Evolutionary conservation across 2,113 vertebrate genomes (phyloP).

Genomic region (Peromyscus californicus): DNA sequence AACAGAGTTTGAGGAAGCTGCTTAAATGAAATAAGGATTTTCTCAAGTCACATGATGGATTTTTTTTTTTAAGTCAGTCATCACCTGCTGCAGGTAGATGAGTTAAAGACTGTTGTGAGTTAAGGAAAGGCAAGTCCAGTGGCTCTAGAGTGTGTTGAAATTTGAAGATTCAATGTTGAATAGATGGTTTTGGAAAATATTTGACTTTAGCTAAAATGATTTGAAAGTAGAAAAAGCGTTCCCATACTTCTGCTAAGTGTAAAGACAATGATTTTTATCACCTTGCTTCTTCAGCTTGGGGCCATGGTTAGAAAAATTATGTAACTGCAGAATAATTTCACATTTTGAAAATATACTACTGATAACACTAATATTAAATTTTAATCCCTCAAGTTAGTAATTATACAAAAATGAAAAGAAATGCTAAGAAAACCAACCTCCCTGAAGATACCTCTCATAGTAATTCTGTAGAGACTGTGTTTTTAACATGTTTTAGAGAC

Average conservation of each 20-base stretch:
- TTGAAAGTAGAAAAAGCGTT: background rate
- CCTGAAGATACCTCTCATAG: background rate
- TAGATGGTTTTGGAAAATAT: background rate
- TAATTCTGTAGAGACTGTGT: background rate
- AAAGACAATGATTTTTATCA: background rate
- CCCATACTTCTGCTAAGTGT: background rate
- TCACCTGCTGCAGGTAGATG: background rate
- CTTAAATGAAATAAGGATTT: background rate
- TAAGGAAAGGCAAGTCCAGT: background rate
- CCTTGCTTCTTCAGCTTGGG: background rate
- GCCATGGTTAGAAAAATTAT: background rate
- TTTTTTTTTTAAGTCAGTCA: conserved; percentile 31
- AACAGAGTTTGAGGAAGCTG: background rate
- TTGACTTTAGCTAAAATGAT: conserved; percentile 21
- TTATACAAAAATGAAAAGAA: background rate
- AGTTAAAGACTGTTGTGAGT: background rate
- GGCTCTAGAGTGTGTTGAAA: background rate
- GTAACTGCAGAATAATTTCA: background rate
- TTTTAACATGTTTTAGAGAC: background rate
- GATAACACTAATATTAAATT: background rate
- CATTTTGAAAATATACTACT: background rate
- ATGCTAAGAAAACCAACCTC: background rate
- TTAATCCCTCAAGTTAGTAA: background rate
- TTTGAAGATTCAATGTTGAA: background rate
- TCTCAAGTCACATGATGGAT: background rate